phyloP scores from a whole-genome alignment of 2,888 invertebrate genomes.

The Endomychus coccineus region DNA sequence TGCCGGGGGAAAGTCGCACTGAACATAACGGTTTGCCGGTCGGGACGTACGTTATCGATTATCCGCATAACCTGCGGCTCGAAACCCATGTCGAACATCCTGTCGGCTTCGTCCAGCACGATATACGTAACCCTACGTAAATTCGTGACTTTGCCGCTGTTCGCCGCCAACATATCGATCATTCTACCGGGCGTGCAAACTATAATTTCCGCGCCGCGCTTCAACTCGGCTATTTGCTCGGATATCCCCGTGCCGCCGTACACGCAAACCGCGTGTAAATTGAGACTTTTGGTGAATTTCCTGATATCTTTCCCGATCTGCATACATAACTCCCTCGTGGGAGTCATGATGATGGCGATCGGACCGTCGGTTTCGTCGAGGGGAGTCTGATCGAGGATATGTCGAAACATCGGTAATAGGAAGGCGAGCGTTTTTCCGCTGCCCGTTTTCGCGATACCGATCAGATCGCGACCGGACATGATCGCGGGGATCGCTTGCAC shows the following conservation, averaged over 20 bases:
- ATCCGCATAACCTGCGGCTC: conserved; percentile 98
- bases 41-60: conserved; percentile 93
- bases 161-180: conserved; percentile 99
- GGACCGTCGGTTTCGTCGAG: conserved; percentile 97
- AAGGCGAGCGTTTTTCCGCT: conserved; percentile 98
- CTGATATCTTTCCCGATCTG: conserved; percentile 96
- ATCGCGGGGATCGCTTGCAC: conserved; percentile 95
- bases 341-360: conserved; percentile 94
- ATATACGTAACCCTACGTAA: conserved; percentile 93
- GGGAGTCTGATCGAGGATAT: conserved; percentile 88
- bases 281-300: conserved; percentile 85
- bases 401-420: conserved; percentile 93
- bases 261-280: conserved; percentile 86
- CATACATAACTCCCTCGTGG: conserved; percentile 96
- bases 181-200: conserved; percentile 99
- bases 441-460: conserved; percentile 98
- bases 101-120: conserved; percentile 93
- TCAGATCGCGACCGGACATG: conserved; percentile 94
- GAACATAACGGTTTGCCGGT: conserved; percentile 97
- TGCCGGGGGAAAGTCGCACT: conserved; percentile 98
- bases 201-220: conserved; percentile 91
- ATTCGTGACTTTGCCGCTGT: conserved; percentile 96
- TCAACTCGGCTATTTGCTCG: conserved; percentile 88
- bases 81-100: conserved; percentile 99
- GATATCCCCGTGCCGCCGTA: conserved; percentile 98